Base-by-base conservation (phyloP, 2,888 invertebrate genomes). In the Thymelicus sylvestris region DNA sequence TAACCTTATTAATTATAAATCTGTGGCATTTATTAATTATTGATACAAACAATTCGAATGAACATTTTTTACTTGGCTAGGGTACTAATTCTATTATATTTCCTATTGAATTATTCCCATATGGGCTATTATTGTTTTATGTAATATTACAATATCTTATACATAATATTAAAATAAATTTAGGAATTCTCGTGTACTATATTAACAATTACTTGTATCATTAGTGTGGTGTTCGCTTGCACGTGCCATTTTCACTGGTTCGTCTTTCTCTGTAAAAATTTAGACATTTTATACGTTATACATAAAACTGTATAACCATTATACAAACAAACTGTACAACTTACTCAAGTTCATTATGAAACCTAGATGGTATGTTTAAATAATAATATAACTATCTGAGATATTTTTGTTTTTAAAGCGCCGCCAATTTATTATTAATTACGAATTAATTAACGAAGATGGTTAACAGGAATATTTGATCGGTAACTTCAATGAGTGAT, bases 191-290 rank as follows among this genome's bases (percentile, higher is more conserved):
- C 82, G 82, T 81, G 81, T 85, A 80, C 83, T 87, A 88, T 81
- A 83, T 91, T 80, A 83, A 79, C 85, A 88, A 90, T 85, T 85
- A 84, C 88, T 89, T 88, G 85, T 91, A 88, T 86, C 78, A 85
- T 87, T 89, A 89, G 81, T 86, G 85, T 94, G 94, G 94, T 94
- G 94, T 94, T 94, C 94, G 84, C 92, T 92, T 83, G 90, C 84
- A 81, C 80, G 76, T 87, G 92, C 78, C 93, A 88, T 88, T 93
- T 94, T 93, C 91, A 88, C 86, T 80, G 85, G 83, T 78, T 80
- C 75, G 78, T 79, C 77, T 73, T 74, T 78, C 76, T 77, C 72
- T 80, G 78, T 83, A 79, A 82, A 83, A 84, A 85, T 84, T 78
- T 70, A 60, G 60, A 65, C 64, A 38, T 19, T 15, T 60, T 60